phyloP scores from a whole-genome alignment of 2,797 vertebrate genomes.

The Semaprochilodus insignis region DNA sequence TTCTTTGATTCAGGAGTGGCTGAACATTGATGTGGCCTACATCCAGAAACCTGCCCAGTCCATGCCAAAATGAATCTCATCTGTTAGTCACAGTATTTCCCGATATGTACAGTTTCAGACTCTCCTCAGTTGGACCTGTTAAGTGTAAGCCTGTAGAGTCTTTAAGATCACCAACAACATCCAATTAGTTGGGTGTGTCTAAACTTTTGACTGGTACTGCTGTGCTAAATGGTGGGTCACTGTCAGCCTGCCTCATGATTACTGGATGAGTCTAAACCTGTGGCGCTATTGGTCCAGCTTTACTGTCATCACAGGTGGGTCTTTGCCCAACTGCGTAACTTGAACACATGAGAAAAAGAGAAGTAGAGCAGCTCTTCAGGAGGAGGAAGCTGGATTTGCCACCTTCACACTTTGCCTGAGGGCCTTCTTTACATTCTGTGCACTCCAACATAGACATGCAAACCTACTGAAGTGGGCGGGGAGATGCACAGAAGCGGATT shows the following conservation, averaged over 20 bases:
- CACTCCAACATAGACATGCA: background rate
- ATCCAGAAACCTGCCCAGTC: no score
- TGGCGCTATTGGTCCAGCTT: background rate
- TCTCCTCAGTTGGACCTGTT: no score
- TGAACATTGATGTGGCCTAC: no score
- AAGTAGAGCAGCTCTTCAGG: background rate
- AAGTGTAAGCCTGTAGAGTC: no score
- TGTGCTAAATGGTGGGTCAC: background rate
- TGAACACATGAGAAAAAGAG: background rate
- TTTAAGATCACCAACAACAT: no score
- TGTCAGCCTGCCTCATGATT: background rate
- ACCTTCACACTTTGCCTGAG: conserved; percentile 12
- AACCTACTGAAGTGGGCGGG: background rate
- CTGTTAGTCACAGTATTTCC: no score
- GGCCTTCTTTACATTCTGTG: background rate
- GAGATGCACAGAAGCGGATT: background rate
- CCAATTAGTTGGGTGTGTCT: no score
- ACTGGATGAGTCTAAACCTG: background rate
- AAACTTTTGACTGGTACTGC: no score
- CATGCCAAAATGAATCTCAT: no score
- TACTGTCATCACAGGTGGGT: background rate
- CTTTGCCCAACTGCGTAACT: background rate
- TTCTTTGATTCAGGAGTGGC: no score
- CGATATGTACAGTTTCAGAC: no score
- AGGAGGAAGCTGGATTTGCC: background rate